Conservation (phyloP, 2,888 invertebrate genomes). For the Phortica magna region DNA sequence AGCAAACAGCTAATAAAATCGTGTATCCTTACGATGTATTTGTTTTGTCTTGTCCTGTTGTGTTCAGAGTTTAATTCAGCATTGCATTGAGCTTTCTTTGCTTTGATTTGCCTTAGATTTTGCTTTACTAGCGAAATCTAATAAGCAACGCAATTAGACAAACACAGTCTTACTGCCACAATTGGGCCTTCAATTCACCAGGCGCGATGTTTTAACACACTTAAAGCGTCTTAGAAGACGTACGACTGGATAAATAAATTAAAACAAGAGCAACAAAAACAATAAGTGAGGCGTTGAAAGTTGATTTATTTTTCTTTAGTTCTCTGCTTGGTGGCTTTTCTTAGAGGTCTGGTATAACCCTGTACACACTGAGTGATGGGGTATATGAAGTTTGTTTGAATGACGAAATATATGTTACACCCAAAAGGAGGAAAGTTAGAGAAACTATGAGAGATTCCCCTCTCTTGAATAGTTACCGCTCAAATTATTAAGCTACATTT, state of each 20-base stretch:
- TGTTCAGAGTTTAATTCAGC: background rate
- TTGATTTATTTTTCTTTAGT: background rate
- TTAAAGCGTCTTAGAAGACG: background rate
- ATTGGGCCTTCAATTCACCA: background rate
- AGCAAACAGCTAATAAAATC: constrained; percentile 1
- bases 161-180: constrained; percentile 4
- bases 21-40: no score
- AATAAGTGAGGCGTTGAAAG: background rate
- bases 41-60: background rate
- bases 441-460: no score
- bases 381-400: no score
- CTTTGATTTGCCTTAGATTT: background rate
- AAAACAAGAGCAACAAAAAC: no score
- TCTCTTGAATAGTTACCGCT: no score
- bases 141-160: constrained; percentile 30
- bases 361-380: no score
- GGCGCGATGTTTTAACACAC: background rate
- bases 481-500: no score
- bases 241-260: no score
- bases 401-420: no score
- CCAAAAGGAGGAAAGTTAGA: no score
- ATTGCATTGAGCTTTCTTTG: background rate
- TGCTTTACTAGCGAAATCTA: background rate
- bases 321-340: background rate
- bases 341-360: background rate